Base-by-base conservation (phyloP, 2,888 invertebrate genomes). In the Agonopterix subpropinquella region DNA sequence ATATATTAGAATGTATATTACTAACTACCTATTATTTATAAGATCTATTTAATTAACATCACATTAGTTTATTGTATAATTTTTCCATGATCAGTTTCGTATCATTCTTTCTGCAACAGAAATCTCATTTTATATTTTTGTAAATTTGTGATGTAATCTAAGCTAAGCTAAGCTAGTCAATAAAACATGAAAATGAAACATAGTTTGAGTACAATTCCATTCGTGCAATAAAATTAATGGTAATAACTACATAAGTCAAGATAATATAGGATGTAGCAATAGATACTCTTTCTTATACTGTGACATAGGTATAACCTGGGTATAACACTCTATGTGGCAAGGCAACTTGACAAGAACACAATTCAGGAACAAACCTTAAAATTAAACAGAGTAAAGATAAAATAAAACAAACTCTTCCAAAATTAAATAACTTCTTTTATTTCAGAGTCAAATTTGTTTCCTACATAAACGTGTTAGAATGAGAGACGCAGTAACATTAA, bases 371-470 rank as follows among this genome's bases (percentile, higher is more conserved):
- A 4, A 18, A 18, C 4, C 18, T 18, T 18, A 18, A 18, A 18
- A 18, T 18, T 18, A 18, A 18, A 18, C 39, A 39, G 39, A n/a
- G 39, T 39, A 3, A n/a, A 39, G n/a, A n/a, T 8, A 28, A 73
- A 85, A 83, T 82, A 61, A 88, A 88, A 87, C 86, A 67, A 79
- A 65, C 65, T 67, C 54, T 71, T 88, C 85, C 85, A 87, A 88
- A 88, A 88, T 87, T 87, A 87, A 88, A 88, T 87, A 87, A 86
- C 84, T 86, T 88, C 84, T 86, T 88, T 88, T 87, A 88, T 86
- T 84, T 86, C 85, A 87, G 83, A 87, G 84, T 87, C 86, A 86
- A 87, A 85, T 87, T 87, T 86, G 81, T 85, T 86, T 82, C 77
- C 88, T 88, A 88, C 87, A 84, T 85, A 82, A 80, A 78, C 77